Evolutionary conservation across 2,888 invertebrate genomes (phyloP).

Genomic region (Lottia gigantea): DNA sequence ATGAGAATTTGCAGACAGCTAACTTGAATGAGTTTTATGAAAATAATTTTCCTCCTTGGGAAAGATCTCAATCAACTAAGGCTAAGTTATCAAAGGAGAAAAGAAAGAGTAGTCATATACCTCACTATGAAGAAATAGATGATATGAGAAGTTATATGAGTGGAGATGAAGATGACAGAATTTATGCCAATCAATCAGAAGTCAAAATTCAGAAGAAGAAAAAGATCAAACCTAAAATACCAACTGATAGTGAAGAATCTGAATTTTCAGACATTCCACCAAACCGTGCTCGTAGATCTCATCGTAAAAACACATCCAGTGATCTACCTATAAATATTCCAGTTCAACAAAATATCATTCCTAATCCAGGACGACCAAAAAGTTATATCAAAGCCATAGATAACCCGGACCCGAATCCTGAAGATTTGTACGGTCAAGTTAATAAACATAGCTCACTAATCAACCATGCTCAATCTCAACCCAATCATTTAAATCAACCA

Average conservation of each 20-base stretch:
- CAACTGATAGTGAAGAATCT: conserved; percentile 5
- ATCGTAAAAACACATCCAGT: not conserved
- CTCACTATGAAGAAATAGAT: conserved; percentile 34
- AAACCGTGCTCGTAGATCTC: not conserved
- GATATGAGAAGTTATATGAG: conserved; percentile 13
- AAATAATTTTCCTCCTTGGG: conserved; percentile 3
- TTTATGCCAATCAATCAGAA: not conserved
- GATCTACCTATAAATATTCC: conserved; percentile 7
- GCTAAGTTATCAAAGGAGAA: not conserved
- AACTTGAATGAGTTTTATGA: conserved; percentile 6
- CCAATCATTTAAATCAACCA: not conserved
- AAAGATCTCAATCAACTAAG: not conserved
- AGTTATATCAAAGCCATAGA: conserved; percentile 31
- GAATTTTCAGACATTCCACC: conserved; percentile 9
- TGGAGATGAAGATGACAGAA: not conserved
- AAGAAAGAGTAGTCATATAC: not conserved
- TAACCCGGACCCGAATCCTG: not conserved
- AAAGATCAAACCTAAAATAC: not conserved
- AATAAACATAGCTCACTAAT: not conserved
- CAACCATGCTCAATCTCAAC: conserved; percentile 2
- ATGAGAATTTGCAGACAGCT: not conserved
- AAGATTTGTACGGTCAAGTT: not conserved
- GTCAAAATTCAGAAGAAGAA: conserved; percentile 1
- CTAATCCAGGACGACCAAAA: conserved; percentile 25
- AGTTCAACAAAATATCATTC: conserved; percentile 5